Conservation (phyloP, 2,888 invertebrate species). For the Panopea generosa region DNA sequence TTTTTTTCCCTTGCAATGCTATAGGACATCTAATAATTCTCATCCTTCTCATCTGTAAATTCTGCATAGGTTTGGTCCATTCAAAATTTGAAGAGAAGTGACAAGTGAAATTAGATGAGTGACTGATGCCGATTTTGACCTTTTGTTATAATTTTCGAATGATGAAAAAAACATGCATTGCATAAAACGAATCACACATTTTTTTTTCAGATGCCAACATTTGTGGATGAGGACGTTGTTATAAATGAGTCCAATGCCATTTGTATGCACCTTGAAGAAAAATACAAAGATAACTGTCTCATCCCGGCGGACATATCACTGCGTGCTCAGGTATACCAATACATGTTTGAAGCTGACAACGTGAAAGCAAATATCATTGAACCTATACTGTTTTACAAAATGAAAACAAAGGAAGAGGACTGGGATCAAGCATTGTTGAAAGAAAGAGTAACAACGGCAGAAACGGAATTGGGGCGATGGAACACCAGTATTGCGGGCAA, state of each 20-base stretch:
- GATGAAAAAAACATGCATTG: no score
- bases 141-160: no score
- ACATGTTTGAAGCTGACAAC: conserved; percentile 61
- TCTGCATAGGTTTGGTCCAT: no score
- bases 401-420: conserved; percentile 36
- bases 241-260: conserved; percentile 78
- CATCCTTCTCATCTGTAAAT: no score
- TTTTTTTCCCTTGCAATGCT: no score
- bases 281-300: conserved; percentile 52
- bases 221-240: conserved; percentile 72
- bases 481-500: conserved; percentile 12
- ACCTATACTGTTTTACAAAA: conserved; percentile 11
- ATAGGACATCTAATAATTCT: no score
- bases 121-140: no score
- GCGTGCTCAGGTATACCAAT: conserved; percentile 64
- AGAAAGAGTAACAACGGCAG: conserved; percentile 15
- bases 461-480: conserved; percentile 27
- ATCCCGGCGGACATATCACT: conserved; percentile 58
- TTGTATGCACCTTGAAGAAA: conserved; percentile 72
- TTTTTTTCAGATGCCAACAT: conserved; percentile 76
- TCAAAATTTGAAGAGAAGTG: no score
- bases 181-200: no score
- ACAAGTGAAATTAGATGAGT: no score
- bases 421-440: conserved; percentile 22
- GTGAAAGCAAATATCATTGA: conserved; percentile 12